Evolutionary conservation across 2,797 vertebrate species (phyloP).

Genomic region (Holocentrus rufus): DNA sequence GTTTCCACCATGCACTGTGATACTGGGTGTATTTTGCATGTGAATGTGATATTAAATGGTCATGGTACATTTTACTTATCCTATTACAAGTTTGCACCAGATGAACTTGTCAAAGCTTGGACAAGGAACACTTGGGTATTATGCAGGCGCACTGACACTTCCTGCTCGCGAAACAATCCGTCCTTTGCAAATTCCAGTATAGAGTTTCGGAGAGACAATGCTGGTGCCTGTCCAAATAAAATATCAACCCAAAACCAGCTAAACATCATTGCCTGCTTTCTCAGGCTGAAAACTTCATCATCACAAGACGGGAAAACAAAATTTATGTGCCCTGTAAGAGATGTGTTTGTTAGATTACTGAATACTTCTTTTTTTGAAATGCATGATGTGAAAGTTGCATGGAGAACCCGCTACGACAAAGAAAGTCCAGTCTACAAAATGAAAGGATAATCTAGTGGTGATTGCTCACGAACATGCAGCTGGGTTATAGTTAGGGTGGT

Average conservation of each 20-base stretch:
- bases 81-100: conserved; percentile 1
- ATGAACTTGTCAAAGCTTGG: not conserved
- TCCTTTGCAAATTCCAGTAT: not conserved
- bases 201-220: conserved; percentile 17
- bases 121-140: not conserved
- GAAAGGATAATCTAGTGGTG: not conserved
- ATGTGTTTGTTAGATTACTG: too few relatives aligned
- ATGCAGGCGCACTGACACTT: not conserved
- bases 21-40: conserved; percentile 16
- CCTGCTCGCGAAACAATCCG: conserved; percentile 12
- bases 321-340: too few relatives aligned
- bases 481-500: not conserved
- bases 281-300: not conserved
- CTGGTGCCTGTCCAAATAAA: conserved; percentile 24
- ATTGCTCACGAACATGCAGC: not conserved
- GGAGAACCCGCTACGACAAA: too few relatives aligned
- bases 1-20: conserved; percentile 5
- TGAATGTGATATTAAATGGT: too few relatives aligned
- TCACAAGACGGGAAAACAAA: conserved; percentile 13
- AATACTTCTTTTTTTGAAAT: too few relatives aligned
- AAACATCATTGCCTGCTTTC: conserved; percentile 7
- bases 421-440: too few relatives aligned
- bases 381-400: too few relatives aligned
- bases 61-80: conserved; percentile 9
- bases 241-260: conserved; percentile 30